Base-by-base conservation (phyloP, 2,888 invertebrate species). In the Anagyrus pseudococci region DNA sequence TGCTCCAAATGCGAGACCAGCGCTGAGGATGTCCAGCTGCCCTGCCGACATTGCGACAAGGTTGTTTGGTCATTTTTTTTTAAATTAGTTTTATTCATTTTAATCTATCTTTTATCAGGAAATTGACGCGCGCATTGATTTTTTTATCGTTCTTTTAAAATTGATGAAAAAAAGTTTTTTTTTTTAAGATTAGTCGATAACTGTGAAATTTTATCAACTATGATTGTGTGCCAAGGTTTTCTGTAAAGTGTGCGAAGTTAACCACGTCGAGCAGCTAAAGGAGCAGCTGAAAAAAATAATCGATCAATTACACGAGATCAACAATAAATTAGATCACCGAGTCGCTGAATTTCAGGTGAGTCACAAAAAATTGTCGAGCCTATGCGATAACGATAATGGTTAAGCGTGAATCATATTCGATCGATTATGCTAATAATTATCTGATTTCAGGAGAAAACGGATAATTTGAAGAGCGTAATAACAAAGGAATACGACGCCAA, bases 41-140 rank as follows among this genome's bases (percentile, higher is more conserved):
- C 4, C 49, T 88, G 88, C 71, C 81, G 83, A 68, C 88, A 88
- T 76, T 88, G 88, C 76, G 85, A 84, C 77, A 81, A 86, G 84
- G 88, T 88, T 37, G 17, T 43, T 43, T 17, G 20, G 17, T 20
- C 76, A 77, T 13, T 22, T 6, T 58, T 58, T 49, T 40, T 29
- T 26, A 13, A 44, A 22, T 15, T 6, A 43, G 43, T 8, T 15
- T 58, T 22, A 37, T 46, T 22, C 20, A 7, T 47, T 47, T 47
- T 10, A 29, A 29, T 29, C 29, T 29, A 29, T 7, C 10, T 47
- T 47, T 47, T 47, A 19, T 7, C 47, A 19, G 6, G 4, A 10
- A 41, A 41, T 41, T 41, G 17, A 29, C 10, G 29, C 6, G 29
- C 29, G 29, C 29, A 29, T 7, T 29, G 10, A 41, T 19, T 29